Evolutionary conservation across 2,888 invertebrate genomes (phyloP).

Genomic region (Watsonalla binaria): DNA sequence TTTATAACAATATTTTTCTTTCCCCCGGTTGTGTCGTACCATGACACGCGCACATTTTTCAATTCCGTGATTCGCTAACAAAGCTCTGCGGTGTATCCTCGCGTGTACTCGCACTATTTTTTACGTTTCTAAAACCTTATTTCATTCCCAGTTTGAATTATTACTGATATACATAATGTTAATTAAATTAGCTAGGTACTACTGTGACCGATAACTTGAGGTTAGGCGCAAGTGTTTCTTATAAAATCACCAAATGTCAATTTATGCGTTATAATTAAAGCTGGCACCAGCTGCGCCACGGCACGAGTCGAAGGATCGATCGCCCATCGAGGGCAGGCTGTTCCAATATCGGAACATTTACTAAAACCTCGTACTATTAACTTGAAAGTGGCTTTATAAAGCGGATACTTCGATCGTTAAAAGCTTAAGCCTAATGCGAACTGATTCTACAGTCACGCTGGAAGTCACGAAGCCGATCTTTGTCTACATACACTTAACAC

Average conservation of each 20-base stretch:
- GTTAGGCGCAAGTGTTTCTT: not conserved
- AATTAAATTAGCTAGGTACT: not conserved
- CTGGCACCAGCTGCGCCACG: conserved; percentile 7
- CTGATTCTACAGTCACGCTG: not conserved
- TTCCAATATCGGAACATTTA: not conserved
- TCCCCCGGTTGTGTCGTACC: conserved; percentile 19
- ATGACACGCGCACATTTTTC: conserved; percentile 29
- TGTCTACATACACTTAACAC: conserved; percentile 3
- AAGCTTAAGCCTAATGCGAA: not conserved
- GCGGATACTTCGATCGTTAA: not conserved
- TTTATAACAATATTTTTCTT: conserved; percentile 45
- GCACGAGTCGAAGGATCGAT: conserved; percentile 1
- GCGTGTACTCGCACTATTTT: conserved; percentile 13
- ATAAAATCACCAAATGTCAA: conserved; percentile 7
- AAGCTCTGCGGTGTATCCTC: conserved; percentile 53
- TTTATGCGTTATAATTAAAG: conserved; percentile 17
- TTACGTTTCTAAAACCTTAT: conserved; percentile 10
- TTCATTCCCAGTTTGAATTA: not conserved
- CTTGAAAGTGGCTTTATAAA: conserved; percentile 9
- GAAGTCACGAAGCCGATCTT: not conserved
- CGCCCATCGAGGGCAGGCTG: not conserved
- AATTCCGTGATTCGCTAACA: conserved; percentile 22
- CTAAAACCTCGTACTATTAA: not conserved
- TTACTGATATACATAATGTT: not conserved
- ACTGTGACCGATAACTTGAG: not conserved